These are phyloP conservation scores for Cataglyphis hispanica DNA, from an alignment of 1,140 invertebrate genomes.

Conservation along the genomic window DNA sequence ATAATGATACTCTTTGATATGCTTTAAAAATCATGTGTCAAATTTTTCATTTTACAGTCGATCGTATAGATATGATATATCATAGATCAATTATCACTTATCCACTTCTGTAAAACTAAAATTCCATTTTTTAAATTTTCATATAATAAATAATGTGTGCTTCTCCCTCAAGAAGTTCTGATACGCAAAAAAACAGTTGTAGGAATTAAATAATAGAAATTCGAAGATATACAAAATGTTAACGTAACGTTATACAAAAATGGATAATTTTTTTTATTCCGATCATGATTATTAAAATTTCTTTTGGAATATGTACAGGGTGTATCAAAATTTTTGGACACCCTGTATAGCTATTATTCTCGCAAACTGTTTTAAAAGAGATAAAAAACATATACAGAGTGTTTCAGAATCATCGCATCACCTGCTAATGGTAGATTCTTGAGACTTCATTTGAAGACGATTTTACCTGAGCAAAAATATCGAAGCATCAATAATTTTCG, in stretches of 20 bases:
- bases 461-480: too few relatives aligned
- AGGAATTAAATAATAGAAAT: not conserved
- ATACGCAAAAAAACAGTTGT: not conserved
- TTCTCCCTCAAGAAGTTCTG: not conserved
- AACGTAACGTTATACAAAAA: not conserved
- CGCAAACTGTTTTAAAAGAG: too few relatives aligned
- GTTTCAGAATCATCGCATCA: too few relatives aligned
- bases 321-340: too few relatives aligned
- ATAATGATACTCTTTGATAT: constrained; percentile 26
- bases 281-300: too few relatives aligned
- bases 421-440: too few relatives aligned
- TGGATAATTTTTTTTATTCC: too few relatives aligned
- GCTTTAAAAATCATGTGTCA: constrained; percentile 32
- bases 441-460: too few relatives aligned
- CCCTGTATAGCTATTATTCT: too few relatives aligned
- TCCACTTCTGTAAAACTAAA: not conserved
- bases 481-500: too few relatives aligned
- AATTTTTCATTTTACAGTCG: not conserved
- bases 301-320: too few relatives aligned
- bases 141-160: not conserved
- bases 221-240: not conserved
- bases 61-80: constrained; percentile 7
- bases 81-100: not conserved
- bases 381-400: too few relatives aligned
- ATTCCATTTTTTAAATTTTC: not conserved